A percentile compares a stretch with the other conserved stretches of the same genome.
phyloP scores from a whole-genome alignment of 2,113 vertebrate genomes.

The Rhinogobius similis region DNA sequence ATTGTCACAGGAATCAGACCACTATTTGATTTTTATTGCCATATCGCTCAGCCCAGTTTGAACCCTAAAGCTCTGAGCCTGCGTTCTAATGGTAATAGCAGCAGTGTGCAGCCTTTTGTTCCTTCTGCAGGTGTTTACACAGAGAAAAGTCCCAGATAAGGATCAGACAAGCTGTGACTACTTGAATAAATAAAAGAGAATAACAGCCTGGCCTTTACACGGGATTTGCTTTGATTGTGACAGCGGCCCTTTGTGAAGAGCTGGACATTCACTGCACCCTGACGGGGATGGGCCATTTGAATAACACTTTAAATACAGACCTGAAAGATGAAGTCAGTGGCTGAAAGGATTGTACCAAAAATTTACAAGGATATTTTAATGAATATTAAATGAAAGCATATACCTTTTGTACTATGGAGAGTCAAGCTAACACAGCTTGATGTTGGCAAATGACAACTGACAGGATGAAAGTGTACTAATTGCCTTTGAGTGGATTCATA shows the following conservation, averaged over 20 bases:
- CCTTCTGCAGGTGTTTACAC: slow-evolving; percentile 30
- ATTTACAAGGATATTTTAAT: neutral
- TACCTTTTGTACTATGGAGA: too few species aligned
- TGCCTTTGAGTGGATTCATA: too few species aligned
- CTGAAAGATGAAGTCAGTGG: neutral
- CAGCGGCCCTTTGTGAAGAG: slow-evolving; percentile 22
- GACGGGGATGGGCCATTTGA: slow-evolving; percentile 18
- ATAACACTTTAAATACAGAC: slow-evolving; percentile 17
- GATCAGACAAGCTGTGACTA: slow-evolving; percentile 42
- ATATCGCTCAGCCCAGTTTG: too few species aligned
- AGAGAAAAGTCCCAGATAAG: slow-evolving; percentile 44
- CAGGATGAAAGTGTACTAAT: neutral
- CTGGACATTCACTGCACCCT: slow-evolving; percentile 4
- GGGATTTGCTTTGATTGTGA: slow-evolving; percentile 44
- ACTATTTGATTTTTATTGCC: too few species aligned
- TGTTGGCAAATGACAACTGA: too few species aligned
- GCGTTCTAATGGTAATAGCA: slow-evolving; percentile 5
- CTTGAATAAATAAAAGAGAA: slow-evolving; percentile 24
- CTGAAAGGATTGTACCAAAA: neutral
- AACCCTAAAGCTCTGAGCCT: too few species aligned
- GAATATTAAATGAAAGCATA: too few species aligned
- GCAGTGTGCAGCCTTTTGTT: slow-evolving; percentile 1
- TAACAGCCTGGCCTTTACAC: slow-evolving; percentile 69
- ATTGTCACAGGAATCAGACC: too few species aligned
- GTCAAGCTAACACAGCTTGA: too few species aligned